phyloP scores from a whole-genome alignment of 1,140 invertebrate genomes.

The Atta colombica region DNA sequence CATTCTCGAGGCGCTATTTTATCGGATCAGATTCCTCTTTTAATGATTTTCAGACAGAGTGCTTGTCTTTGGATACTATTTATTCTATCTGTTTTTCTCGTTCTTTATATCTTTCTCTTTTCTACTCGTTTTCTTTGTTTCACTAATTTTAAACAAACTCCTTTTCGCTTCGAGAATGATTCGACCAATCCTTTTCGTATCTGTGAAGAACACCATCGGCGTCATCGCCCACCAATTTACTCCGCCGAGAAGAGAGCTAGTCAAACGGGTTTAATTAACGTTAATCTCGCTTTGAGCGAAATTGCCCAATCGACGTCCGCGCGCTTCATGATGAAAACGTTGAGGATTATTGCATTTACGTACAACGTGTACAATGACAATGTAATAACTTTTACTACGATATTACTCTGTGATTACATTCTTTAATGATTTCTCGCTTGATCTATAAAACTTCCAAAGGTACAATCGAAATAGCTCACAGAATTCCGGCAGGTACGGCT shows the following conservation, averaged over 20 bases:
- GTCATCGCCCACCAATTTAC: slow-evolving; percentile 14
- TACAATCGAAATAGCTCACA: neutral
- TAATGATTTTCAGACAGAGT: slow-evolving; percentile 64
- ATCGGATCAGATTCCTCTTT: slow-evolving; percentile 48
- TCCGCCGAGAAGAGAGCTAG: slow-evolving; percentile 9
- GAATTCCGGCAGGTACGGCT: neutral
- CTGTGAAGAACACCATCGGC: slow-evolving; percentile 8
- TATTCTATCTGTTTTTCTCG: neutral
- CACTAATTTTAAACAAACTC: slow-evolving; percentile 37
- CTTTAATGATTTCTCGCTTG: slow-evolving; percentile 8
- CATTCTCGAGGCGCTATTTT: slow-evolving; percentile 29
- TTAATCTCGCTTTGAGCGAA: slow-evolving; percentile 51
- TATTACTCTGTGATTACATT: slow-evolving; percentile 10
- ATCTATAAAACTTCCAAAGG: slow-evolving; percentile 1
- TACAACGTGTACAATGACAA: slow-evolving; percentile 22
- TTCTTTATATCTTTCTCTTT: neutral
- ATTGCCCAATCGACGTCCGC: slow-evolving; percentile 32
- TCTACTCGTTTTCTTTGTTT: slow-evolving; percentile 5
- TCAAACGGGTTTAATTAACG: slow-evolving; percentile 48
- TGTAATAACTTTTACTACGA: slow-evolving; percentile 41
- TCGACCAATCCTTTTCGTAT: slow-evolving; percentile 29
- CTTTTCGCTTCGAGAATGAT: slow-evolving; percentile 20
- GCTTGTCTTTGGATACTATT: slow-evolving; percentile 27
- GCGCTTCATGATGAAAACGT: slow-evolving; percentile 43
- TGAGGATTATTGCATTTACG: slow-evolving; percentile 52